phyloP scores from a whole-genome alignment of 1,140 invertebrate species.

The Formica selysi region DNA sequence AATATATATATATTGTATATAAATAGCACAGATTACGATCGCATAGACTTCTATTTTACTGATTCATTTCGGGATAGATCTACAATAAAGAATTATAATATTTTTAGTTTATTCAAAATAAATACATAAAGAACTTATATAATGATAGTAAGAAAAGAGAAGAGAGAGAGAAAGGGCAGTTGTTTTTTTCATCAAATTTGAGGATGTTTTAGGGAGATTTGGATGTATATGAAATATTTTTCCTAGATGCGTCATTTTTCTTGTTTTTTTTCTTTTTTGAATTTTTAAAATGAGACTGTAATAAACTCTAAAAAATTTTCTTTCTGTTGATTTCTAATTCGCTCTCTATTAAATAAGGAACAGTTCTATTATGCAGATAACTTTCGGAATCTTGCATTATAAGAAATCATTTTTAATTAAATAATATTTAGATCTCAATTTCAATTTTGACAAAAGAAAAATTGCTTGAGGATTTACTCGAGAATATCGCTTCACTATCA shows the following conservation, averaged over 20 bases:
- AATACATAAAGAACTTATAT: background rate
- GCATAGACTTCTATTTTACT: slow-evolving; percentile 23
- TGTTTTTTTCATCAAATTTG: background rate
- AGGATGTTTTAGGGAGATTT: background rate
- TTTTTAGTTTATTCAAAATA: background rate
- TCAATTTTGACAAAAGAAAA: background rate
- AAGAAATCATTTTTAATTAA: background rate
- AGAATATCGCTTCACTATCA: background rate
- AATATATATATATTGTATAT: background rate
- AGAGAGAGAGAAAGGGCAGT: too few relatives aligned
- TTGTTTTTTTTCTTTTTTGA: background rate
- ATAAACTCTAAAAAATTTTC: background rate
- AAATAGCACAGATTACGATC: background rate
- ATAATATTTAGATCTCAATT: background rate
- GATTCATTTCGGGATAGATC: slow-evolving; percentile 12
- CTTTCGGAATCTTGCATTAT: background rate
- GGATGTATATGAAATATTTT: background rate
- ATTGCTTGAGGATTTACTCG: background rate
- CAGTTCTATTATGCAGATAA: background rate
- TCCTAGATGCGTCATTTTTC: background rate
- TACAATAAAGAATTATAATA: background rate
- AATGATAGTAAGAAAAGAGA: background rate
- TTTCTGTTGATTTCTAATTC: background rate
- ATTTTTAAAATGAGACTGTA: background rate
- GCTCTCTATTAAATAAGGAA: background rate